Conservation (phyloP, 2,113 vertebrate species). For the Phrynosoma platyrhinos region DNA sequence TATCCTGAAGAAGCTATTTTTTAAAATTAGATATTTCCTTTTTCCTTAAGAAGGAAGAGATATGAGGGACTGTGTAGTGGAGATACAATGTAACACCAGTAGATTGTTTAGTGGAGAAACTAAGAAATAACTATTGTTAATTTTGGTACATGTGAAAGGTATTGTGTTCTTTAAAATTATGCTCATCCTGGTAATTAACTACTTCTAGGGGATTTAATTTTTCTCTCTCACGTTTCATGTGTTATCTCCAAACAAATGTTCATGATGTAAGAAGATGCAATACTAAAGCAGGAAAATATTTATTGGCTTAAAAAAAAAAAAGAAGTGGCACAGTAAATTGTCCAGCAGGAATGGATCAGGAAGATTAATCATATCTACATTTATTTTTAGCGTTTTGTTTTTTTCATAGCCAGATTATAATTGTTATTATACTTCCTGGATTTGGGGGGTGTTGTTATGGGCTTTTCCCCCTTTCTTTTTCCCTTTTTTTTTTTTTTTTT, state of each 20-base stretch:
- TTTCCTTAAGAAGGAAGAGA: no score
- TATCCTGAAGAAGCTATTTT: no score
- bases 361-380: neutral
- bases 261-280: neutral
- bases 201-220: neutral
- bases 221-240: neutral
- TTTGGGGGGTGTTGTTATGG: neutral
- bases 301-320: neutral
- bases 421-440: conserved; percentile 3
- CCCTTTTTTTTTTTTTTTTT: neutral
- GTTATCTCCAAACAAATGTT: neutral
- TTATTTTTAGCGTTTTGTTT: conserved; percentile 13
- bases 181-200: no score
- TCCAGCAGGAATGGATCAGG: neutral
- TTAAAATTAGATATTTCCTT: no score
- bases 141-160: no score
- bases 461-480: no score
- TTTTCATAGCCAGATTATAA: conserved; percentile 5
- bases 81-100: no score
- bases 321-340: neutral
- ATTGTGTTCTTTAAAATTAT: no score
- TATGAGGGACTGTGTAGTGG: no score
- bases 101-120: no score
- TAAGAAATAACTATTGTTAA: no score
- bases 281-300: neutral